Conservation (phyloP, 1,140 invertebrate species). For the Piezodorus guildinii region DNA sequence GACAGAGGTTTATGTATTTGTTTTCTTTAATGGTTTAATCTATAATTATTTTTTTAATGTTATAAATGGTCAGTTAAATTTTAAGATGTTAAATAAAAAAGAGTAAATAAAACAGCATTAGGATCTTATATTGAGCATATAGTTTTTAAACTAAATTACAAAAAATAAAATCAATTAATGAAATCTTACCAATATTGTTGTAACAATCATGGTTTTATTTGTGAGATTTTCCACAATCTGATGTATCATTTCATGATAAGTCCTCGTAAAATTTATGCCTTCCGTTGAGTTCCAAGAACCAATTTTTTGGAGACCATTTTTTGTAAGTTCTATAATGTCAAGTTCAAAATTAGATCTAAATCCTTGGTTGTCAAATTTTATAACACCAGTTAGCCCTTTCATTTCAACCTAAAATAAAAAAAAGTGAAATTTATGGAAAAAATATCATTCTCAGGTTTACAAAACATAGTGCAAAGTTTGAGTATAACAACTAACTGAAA, state of each 20-base stretch:
- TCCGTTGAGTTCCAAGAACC: slow-evolving; percentile 81
- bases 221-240: slow-evolving; percentile 77
- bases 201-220: slow-evolving; percentile 85
- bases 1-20: too few relatives aligned
- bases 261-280: slow-evolving; percentile 81
- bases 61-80: too few relatives aligned
- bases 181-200: slow-evolving; percentile 73
- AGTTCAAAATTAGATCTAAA: slow-evolving; percentile 82
- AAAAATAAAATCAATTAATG: neutral
- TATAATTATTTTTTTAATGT: too few relatives aligned
- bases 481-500: too few relatives aligned
- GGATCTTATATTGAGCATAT: too few relatives aligned
- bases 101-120: too few relatives aligned
- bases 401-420: slow-evolving; percentile 61
- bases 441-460: too few relatives aligned
- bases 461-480: too few relatives aligned
- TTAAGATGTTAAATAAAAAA: too few relatives aligned
- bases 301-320: slow-evolving; percentile 67
- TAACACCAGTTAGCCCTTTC: slow-evolving; percentile 79
- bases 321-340: slow-evolving; percentile 77
- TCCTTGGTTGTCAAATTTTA: slow-evolving; percentile 89
- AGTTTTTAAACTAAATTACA: too few relatives aligned
- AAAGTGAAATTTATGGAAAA: too few relatives aligned
- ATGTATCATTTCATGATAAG: slow-evolving; percentile 68
- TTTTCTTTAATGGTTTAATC: too few relatives aligned